Base-by-base conservation (phyloP, 2,888 invertebrate species). In the Clivina fossor region DNA sequence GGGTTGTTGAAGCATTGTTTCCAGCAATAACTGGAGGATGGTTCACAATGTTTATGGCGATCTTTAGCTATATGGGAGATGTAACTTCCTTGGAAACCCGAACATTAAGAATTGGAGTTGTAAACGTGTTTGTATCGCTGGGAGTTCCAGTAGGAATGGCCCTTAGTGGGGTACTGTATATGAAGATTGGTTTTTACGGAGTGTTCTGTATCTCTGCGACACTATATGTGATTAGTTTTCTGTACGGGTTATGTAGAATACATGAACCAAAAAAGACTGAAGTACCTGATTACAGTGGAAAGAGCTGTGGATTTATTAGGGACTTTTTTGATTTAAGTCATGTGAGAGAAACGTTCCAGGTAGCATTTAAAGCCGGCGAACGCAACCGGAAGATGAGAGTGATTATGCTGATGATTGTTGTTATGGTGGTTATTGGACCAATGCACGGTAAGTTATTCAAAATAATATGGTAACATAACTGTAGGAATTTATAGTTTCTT, bases 31-130 rank as follows among this genome's bases (percentile, higher is more conserved):
- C 89, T 1, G 88, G 90, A 7, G 90, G 90, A 5, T 90, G 90
- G 90, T 89, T 90, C 69, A 90, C 90, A 22, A 90, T 90, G 90
- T 85, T 91, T 65, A 90, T 91, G 90, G 90, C 90, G 15, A 85
- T 92, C 61, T 89, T 93, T 74, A 90, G 90, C 74, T 93, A 93
- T 69, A 86, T 94, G 57, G 90, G 86, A 1, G 92, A 93, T 68
- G 86, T 92, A 11, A 91, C 93, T 2, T 85, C 87, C 2, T 83
- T 88, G 60, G 86, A 91, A 70, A 87, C 86, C 64, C 82, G 93
- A 63, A 93, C 93, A 16, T 77, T 90, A 40, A 76, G 93, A 59
- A 90, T 94, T 65, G 92, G 93, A 19, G 84, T 93, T 47, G 86
- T 92, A 60, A 94, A 94, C 74, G 82, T 93, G 4, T 93, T 92